These are phyloP conservation scores for Antheraea yamamai DNA, from an alignment of 2,888 invertebrate species.

Conservation along the genomic window DNA sequence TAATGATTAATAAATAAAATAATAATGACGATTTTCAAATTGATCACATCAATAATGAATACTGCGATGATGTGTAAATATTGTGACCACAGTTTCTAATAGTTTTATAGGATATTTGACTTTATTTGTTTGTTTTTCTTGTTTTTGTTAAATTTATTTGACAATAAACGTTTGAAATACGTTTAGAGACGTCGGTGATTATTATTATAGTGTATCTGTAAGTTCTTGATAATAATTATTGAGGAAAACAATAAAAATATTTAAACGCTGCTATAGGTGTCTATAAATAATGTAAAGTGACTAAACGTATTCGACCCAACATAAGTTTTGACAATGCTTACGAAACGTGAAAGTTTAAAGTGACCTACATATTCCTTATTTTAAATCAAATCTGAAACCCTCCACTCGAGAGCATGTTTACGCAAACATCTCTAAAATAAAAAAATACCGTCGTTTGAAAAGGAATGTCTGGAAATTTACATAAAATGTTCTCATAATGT, in stretches of 20 bases:
- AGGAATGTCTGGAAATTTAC: slow-evolving; percentile 7
- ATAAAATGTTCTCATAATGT: background rate
- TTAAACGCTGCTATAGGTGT: no score
- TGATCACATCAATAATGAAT: slow-evolving; percentile 20
- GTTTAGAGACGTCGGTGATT: no score
- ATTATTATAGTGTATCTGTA: no score
- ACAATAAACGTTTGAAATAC: no score
- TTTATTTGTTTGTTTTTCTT: background rate
- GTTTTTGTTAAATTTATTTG: background rate
- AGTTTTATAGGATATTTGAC: background rate
- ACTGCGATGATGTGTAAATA: slow-evolving; percentile 21
- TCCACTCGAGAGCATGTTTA: background rate
- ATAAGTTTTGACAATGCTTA: no score
- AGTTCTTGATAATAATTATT: no score
- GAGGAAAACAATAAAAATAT: no score
- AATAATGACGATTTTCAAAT: slow-evolving; percentile 30
- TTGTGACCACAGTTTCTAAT: slow-evolving; percentile 21
- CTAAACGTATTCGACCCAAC: no score
- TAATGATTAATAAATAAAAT: slow-evolving; percentile 28
- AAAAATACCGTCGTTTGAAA: background rate
- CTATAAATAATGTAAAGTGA: no score
- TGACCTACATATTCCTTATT: no score
- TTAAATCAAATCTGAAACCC: background rate
- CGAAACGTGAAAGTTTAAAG: no score
- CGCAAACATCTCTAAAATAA: background rate